Evolutionary conservation across 2,888 invertebrate species (phyloP), one percentile per base, ranked within the genome.

Genomic region (Sarcophaga carnaria): DNA sequence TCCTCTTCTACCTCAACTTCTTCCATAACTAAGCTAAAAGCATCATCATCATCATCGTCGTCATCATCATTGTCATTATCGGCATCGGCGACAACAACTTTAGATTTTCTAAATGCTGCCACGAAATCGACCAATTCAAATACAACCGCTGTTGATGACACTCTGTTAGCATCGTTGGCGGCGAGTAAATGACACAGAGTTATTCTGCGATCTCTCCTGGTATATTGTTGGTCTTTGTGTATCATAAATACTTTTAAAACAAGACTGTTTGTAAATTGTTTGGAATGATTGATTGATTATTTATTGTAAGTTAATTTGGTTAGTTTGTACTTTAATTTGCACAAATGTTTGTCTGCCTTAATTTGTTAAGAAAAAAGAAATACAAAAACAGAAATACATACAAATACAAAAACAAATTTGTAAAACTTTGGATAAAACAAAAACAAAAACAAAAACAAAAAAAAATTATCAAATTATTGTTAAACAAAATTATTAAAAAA

Each of bases 101-200:
- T 79, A 20, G 78, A 81, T 12, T 79, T 71, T 63, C 70, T 71
- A 17, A 81, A 79, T 22, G 20, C 78, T 25, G 45, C 81, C 17
- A 17, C 77, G 12, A 81, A 78, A 67, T 64, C 83, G 1, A 70
- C 80, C 8, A 79, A 75, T 20, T 49, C 83, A 14, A 86, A 70
- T 75, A 22, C 75, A n/a, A 27, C 77, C 54, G 77, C 70, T 67
- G 62, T 71, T 59, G 84, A 69, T 66, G 87, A 87, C 64, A 54
- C 49, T 60, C 60, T 81, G 2, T 69, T 81, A 66, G 20, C 83
- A 60, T 64, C 80, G 8, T 27, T 62, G 79, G 66, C 74, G 8
- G 54, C 75, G 69, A 71, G 80, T 60, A 87, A 87, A 87, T 87
- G 87, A 87, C 84, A 87, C 54, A 74, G 59, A 49, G 80, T 64